Conservation (phyloP, 2,113 vertebrate genomes). For the Rhynchomys soricoides region DNA sequence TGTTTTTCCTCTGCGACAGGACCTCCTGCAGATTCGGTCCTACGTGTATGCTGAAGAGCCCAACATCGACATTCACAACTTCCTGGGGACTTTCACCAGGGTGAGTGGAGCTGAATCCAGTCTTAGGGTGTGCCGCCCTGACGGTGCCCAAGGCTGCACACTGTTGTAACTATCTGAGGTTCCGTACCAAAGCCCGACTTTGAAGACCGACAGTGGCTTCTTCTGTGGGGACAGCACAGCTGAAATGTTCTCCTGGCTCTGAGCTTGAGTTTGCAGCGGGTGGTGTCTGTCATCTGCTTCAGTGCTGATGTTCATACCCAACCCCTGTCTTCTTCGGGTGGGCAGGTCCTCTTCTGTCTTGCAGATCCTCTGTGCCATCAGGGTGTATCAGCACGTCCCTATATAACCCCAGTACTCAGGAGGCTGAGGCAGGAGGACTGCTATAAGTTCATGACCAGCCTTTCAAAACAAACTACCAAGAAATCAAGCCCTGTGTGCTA, state of each 20-base stretch:
- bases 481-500: background rate
- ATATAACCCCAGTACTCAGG: background rate
- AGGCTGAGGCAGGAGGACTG: background rate
- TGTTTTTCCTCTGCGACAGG: slow-evolving; percentile 81
- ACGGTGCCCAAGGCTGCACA: fast-evolving
- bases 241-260: background rate
- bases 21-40: slow-evolving; percentile 95
- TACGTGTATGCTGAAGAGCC: slow-evolving; percentile 97
- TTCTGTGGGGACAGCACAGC: background rate
- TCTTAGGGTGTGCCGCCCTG: fast-evolving
- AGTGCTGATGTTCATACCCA: background rate
- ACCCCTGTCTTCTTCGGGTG: background rate
- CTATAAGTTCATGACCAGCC: background rate
- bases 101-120: slow-evolving; percentile 83
- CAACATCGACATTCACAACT: slow-evolving; percentile 98
- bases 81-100: slow-evolving; percentile 96
- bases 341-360: background rate
- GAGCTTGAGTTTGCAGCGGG: background rate
- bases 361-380: background rate
- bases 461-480: background rate
- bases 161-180: too few species aligned
- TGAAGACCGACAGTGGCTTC: background rate
- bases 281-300: background rate
- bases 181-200: background rate
- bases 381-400: background rate